Percentiles rank a stretch among this genome's conserved stretches.
These are phyloP conservation scores for Drosophila sp. DNA, from an alignment of 1,140 invertebrate genomes.

Conservation along the genomic window DNA sequence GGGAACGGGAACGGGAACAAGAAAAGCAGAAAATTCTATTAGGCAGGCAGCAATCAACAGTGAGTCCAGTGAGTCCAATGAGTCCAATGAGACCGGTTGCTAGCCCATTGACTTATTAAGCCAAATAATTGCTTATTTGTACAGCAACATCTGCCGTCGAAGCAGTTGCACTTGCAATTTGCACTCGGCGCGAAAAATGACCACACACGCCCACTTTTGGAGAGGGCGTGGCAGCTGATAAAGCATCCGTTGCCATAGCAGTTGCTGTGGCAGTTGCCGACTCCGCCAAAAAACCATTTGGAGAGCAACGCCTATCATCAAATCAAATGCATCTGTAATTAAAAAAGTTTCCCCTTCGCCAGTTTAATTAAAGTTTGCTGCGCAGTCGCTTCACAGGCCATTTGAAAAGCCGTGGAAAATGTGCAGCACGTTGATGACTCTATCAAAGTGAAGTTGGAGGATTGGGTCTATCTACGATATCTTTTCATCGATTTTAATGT, in stretches of 20 bases:
- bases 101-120: slow-evolving; percentile 78
- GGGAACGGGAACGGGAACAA: not conserved
- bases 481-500: slow-evolving; percentile 48
- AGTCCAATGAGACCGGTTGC: slow-evolving; percentile 55
- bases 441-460: slow-evolving; percentile 15
- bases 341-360: slow-evolving; percentile 47
- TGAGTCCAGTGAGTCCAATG: no score
- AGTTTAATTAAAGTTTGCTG: slow-evolving; percentile 73
- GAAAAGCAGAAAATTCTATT: slow-evolving; percentile 62
- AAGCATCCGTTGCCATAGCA: slow-evolving; percentile 37
- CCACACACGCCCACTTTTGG: slow-evolving; percentile 64
- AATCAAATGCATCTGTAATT: slow-evolving; percentile 61
- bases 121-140: slow-evolving; percentile 82
- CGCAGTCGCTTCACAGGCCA: slow-evolving; percentile 20
- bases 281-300: slow-evolving; percentile 45
- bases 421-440: slow-evolving; percentile 33
- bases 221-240: slow-evolving; percentile 63
- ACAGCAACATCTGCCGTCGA: slow-evolving; percentile 22
- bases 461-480: not conserved
- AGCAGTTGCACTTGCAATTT: slow-evolving; percentile 56
- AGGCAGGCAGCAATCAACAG: slow-evolving; percentile 50
- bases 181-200: slow-evolving; percentile 76
- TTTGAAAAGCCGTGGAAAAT: slow-evolving; percentile 17
- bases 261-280: no score
- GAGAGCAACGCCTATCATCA: slow-evolving; percentile 54